phyloP scores from a whole-genome alignment of 2,888 invertebrate genomes.

The Glyphotaelius pellucidus region DNA sequence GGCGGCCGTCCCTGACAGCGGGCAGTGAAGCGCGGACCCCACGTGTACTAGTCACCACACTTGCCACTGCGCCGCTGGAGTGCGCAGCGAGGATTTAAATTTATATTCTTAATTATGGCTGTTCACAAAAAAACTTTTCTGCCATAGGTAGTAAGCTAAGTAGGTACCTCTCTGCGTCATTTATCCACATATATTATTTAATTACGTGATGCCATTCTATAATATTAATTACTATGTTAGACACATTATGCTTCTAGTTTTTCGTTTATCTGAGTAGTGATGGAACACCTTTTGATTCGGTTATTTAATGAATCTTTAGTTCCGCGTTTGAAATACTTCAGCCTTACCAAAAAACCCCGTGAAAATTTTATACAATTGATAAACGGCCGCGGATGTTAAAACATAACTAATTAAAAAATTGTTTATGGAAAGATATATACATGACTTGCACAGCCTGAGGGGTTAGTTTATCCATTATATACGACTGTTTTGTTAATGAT shows the following conservation, averaged over 20 bases:
- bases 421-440: too few species aligned
- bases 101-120: constrained; percentile 28
- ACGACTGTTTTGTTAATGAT: too few species aligned
- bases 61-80: constrained; percentile 38
- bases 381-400: too few species aligned
- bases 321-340: neutral
- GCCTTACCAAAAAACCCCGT: too few species aligned
- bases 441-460: too few species aligned
- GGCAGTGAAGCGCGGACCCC: constrained; percentile 50
- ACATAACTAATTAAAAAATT: too few species aligned
- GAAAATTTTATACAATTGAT: too few species aligned
- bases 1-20: constrained; percentile 48
- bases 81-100: constrained; percentile 34
- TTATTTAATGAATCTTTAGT: neutral
- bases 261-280: neutral
- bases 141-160: neutral
- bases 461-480: too few species aligned
- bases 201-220: neutral
- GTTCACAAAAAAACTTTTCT: neutral
- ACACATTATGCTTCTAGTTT: neutral
- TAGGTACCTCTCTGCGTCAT: constrained; percentile 5
- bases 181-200: neutral
- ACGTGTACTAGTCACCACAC: constrained; percentile 9
- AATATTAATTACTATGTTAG: neutral
- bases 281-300: neutral